These are phyloP conservation scores for Aplocera efformata DNA, from an alignment of 2,888 invertebrate species.

Conservation along the genomic window DNA sequence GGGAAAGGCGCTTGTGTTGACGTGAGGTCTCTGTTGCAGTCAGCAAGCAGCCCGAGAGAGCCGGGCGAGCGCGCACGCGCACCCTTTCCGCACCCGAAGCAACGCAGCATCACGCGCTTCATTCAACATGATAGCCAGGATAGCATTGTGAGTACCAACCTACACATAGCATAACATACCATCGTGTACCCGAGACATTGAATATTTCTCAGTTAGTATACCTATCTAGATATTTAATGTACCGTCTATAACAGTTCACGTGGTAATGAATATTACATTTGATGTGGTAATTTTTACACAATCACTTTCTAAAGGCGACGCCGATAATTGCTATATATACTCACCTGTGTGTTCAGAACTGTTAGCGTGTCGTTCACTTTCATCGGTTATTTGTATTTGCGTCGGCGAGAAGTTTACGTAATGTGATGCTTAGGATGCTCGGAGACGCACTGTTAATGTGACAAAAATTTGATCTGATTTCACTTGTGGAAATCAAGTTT, in stretches of 20 bases:
- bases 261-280: conserved; percentile 32
- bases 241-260: conserved; percentile 16
- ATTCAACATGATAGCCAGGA: conserved; percentile 62
- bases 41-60: conserved; percentile 58
- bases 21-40: conserved; percentile 74
- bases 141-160: conserved; percentile 63
- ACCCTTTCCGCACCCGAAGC: conserved; percentile 29
- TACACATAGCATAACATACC: conserved; percentile 1
- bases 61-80: conserved; percentile 51
- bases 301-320: conserved; percentile 58
- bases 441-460: conserved; percentile 36
- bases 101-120: conserved; percentile 33
- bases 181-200: conserved; percentile 9
- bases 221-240: conserved; percentile 9
- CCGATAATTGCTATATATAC: conserved; percentile 46
- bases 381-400: conserved; percentile 48
- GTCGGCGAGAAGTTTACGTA: conserved; percentile 38
- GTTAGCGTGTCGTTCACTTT: conserved; percentile 52
- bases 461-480: conserved; percentile 65
- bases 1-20: conserved; percentile 76
- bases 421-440: conserved; percentile 30
- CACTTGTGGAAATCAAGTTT: conserved; percentile 72
- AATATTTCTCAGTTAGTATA: conserved; percentile 10
- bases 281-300: conserved; percentile 36
- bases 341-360: conserved; percentile 38